Evolutionary conservation across 2,797 vertebrate genomes (phyloP).

Genomic region (Eurystomus glaucurus): DNA sequence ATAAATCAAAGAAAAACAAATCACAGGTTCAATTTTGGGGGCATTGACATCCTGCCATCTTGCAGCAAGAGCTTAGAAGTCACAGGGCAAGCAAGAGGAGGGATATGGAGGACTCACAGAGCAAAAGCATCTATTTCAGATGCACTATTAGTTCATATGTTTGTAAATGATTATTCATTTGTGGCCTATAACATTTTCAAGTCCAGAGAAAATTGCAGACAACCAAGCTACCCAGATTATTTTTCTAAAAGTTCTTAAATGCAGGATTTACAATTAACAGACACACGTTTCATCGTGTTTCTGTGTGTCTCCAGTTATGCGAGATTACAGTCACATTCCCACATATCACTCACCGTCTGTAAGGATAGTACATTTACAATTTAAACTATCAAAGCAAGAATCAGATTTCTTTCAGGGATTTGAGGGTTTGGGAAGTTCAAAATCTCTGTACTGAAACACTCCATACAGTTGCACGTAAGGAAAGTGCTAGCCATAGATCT

Average conservation of each 20-base stretch:
- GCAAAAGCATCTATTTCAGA: constrained; percentile 39
- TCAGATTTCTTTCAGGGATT: not conserved
- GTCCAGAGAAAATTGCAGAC: not conserved
- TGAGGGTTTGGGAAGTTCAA: not conserved
- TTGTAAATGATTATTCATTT: constrained; percentile 22
- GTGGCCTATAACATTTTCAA: not conserved
- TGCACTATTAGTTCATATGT: not conserved
- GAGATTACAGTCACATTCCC: constrained; percentile 1
- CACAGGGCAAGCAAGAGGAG: constrained; percentile 58
- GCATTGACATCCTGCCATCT: constrained; percentile 84
- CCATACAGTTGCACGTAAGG: not conserved
- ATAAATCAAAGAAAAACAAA: constrained; percentile 90
- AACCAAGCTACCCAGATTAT: not conserved
- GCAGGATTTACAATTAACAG: not conserved
- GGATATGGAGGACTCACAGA: not conserved
- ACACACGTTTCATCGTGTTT: not conserved
- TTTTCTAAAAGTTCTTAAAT: not conserved
- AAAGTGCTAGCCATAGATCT: constrained; percentile 70
- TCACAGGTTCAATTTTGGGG: constrained; percentile 86
- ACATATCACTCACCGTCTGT: not conserved
- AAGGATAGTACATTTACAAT: constrained; percentile 20
- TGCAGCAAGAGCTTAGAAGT: constrained; percentile 74
- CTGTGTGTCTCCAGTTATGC: not conserved
- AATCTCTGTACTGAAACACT: not conserved
- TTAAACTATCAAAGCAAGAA: constrained; percentile 43